Conservation (phyloP, 2,113 vertebrate genomes). For the Heloderma charlesbogerti region DNA sequence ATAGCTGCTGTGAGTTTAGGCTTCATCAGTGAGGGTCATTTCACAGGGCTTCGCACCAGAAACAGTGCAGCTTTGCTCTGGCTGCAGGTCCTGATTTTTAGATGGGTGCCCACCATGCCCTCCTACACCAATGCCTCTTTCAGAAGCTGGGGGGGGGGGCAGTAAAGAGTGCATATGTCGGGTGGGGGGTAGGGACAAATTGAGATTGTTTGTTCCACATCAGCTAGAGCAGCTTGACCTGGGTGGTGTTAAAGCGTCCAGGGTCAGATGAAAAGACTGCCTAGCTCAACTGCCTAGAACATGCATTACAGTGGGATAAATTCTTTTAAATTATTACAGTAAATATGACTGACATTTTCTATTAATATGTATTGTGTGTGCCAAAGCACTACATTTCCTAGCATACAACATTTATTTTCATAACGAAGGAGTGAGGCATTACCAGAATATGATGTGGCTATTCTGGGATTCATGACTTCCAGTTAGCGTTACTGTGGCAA, state of each 20-base stretch:
- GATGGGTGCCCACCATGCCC: neutral
- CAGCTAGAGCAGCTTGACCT: neutral
- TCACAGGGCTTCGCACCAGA: neutral
- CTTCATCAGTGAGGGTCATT: neutral
- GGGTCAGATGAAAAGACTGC: neutral
- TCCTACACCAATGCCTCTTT: neutral
- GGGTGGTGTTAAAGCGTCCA: fast-evolving
- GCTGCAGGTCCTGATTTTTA: neutral
- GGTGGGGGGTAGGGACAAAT: neutral
- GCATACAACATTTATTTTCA: neutral
- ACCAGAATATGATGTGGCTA: neutral
- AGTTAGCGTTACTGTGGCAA: neutral
- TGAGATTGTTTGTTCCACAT: neutral
- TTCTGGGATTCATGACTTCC: slow-evolving; percentile 2
- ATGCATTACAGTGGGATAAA: neutral
- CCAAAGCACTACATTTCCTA: neutral
- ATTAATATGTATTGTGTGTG: neutral
- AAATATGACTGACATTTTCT: neutral
- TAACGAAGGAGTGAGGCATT: neutral
- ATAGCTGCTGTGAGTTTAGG: no score
- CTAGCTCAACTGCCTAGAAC: neutral
- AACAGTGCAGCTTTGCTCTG: neutral
- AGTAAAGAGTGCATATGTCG: no score
- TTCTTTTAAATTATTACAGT: neutral
- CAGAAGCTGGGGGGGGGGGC: neutral